Evolutionary conservation across 1,140 invertebrate species (phyloP).

Genomic region (Theocolax elegans): DNA sequence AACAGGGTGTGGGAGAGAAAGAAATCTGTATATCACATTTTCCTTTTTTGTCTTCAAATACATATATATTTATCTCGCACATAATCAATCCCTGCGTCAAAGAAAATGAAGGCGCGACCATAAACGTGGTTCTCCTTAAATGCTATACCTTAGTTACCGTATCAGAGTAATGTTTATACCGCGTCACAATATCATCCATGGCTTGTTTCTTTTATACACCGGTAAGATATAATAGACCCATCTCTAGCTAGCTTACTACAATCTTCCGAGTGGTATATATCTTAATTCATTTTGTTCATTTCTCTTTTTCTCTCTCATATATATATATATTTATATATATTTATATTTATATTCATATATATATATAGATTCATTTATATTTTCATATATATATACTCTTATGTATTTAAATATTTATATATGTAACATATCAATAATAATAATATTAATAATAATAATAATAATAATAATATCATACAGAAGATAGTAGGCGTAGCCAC

Average conservation of each 20-base stretch:
- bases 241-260: constrained; percentile 59
- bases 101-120: constrained; percentile 6
- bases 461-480: constrained; percentile 61
- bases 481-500: constrained; percentile 68
- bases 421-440: constrained; percentile 47
- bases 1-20: not conserved
- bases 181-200: constrained; percentile 43
- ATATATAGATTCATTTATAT: constrained; percentile 10
- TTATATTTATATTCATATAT: constrained; percentile 19
- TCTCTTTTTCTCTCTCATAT: constrained; percentile 49
- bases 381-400: constrained; percentile 16
- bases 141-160: constrained; percentile 52
- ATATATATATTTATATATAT: constrained; percentile 44
- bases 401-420: constrained; percentile 52
- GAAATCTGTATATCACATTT: constrained; percentile 27
- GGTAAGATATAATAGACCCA: constrained; percentile 52
- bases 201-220: constrained; percentile 51
- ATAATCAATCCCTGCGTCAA: no score
- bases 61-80: not conserved
- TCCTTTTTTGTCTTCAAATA: not conserved
- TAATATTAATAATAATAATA: constrained; percentile 50
- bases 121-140: constrained; percentile 38
- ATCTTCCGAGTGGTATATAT: constrained; percentile 45
- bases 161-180: constrained; percentile 43
- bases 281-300: constrained; percentile 49